These are phyloP conservation scores for Scartelaos histophorus DNA, from an alignment of 2,113 vertebrate species.

Conservation along the genomic window DNA sequence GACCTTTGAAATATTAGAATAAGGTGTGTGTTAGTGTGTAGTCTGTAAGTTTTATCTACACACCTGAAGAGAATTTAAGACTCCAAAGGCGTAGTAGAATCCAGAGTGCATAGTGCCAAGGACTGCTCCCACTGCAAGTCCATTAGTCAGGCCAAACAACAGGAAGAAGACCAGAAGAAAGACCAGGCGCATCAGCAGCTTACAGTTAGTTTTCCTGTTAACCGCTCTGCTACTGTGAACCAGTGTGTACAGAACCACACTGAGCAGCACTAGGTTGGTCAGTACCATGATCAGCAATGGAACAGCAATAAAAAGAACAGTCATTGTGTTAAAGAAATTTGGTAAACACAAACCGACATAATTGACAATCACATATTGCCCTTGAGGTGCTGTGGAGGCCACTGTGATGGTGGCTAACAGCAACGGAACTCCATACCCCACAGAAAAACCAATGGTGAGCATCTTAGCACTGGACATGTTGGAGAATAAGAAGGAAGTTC, in stretches of 20 bases:
- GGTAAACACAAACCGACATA: slow-evolving; percentile 76
- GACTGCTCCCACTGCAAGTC: slow-evolving; percentile 72
- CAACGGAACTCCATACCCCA: slow-evolving; percentile 82
- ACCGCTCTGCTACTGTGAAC: slow-evolving; percentile 70
- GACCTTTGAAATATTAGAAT: no score
- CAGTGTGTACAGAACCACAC: slow-evolving; percentile 80
- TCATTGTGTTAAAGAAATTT: slow-evolving; percentile 71
- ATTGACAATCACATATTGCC: slow-evolving; percentile 53
- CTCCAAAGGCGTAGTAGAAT: slow-evolving; percentile 63
- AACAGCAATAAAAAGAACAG: slow-evolving; percentile 80
- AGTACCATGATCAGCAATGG: slow-evolving; percentile 70
- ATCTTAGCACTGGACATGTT: slow-evolving; percentile 31
- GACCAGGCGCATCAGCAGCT: slow-evolving; percentile 79
- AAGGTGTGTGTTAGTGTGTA: no score
- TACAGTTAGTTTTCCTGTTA: slow-evolving; percentile 61
- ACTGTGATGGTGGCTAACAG: slow-evolving; percentile 79
- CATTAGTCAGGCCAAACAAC: slow-evolving; percentile 86
- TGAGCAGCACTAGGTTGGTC: slow-evolving; percentile 25
- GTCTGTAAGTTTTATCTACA: neutral
- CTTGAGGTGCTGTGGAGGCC: slow-evolving; percentile 71
- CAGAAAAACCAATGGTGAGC: slow-evolving; percentile 59
- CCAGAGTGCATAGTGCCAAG: no score
- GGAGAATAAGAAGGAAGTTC: slow-evolving; percentile 73
- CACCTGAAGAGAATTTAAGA: slow-evolving; percentile 73
- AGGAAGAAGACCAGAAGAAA: slow-evolving; percentile 79